A percentile compares a stretch with the other conserved stretches of the same genome.
phyloP scores from a whole-genome alignment of 2,888 invertebrate species.

The Buathra laborator region DNA sequence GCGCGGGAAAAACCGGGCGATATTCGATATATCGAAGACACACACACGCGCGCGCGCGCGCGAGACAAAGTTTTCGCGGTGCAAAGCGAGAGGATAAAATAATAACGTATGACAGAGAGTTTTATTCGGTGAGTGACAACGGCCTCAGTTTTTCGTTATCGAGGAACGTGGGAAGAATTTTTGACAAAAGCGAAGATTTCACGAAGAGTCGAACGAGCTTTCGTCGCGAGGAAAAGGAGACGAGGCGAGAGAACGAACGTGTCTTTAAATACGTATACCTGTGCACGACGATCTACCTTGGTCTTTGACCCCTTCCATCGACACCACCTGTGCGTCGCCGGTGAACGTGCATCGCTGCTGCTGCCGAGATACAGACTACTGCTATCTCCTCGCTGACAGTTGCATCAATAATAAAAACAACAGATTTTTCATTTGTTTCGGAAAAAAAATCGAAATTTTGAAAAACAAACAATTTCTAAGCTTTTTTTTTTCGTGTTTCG shows the following conservation, averaged over 20 bases:
- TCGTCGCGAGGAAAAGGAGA: not conserved
- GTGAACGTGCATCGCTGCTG: not conserved
- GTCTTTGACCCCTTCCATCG: conserved; percentile 55
- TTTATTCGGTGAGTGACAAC: conserved; percentile 1
- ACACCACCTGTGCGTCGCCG: conserved; percentile 16
- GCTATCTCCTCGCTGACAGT: not conserved
- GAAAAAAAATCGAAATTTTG: not conserved
- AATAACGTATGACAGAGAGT: not conserved
- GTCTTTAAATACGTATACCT: conserved; percentile 30
- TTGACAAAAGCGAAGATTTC: not conserved
- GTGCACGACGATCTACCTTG: conserved; percentile 54
- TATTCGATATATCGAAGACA: not conserved
- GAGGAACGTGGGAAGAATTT: too few species aligned
- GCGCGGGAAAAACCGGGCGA: conserved; percentile 1
- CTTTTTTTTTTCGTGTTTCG: not conserved
- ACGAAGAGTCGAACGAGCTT: too few species aligned
- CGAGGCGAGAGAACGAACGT: not conserved
- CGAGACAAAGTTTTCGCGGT: too few species aligned
- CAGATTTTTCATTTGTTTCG: conserved; percentile 1
- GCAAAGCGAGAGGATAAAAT: not conserved
- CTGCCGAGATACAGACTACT: not conserved
- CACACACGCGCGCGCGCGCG: too few species aligned
- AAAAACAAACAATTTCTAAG: not conserved
- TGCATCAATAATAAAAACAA: not conserved
- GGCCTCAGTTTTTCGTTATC: not conserved